Percentiles rank a stretch among this genome's conserved stretches.
These are phyloP conservation scores for Pegoplata infirma DNA, from an alignment of 2,888 invertebrate genomes.

Conservation along the genomic window DNA sequence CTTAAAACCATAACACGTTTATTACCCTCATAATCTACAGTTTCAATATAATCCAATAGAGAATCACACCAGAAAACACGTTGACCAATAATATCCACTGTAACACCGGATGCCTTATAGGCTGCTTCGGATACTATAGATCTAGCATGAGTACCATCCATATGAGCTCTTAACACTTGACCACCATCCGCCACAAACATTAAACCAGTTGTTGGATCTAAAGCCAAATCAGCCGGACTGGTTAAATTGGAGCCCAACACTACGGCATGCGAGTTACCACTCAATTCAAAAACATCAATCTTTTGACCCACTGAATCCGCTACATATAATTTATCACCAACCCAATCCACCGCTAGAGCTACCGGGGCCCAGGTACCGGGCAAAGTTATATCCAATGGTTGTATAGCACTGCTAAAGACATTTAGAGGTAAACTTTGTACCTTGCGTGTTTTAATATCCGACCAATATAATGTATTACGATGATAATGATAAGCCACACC, in stretches of 20 bases:
- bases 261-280: constrained; percentile 92
- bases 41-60: constrained; percentile 95
- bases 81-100: constrained; percentile 93
- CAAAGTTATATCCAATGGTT: constrained; percentile 83
- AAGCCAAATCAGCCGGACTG: constrained; percentile 92
- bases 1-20: constrained; percentile 88
- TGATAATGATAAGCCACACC: constrained; percentile 91
- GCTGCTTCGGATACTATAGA: constrained; percentile 94
- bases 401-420: constrained; percentile 78
- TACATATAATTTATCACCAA: constrained; percentile 96
- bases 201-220: constrained; percentile 93
- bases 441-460: constrained; percentile 91
- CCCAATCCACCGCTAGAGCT: constrained; percentile 97
- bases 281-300: constrained; percentile 95
- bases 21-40: constrained; percentile 94
- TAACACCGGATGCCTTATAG: constrained; percentile 94
- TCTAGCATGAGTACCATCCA: constrained; percentile 93
- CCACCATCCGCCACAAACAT: constrained; percentile 93
- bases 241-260: constrained; percentile 94
- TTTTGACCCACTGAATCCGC: constrained; percentile 95
- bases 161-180: constrained; percentile 91
- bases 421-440: constrained; percentile 80
- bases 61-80: constrained; percentile 98
- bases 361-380: constrained; percentile 94
- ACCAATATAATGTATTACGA: constrained; percentile 90